Evolutionary conservation across 2,888 invertebrate species (phyloP).

Genomic region (Nemapogon koenigi): DNA sequence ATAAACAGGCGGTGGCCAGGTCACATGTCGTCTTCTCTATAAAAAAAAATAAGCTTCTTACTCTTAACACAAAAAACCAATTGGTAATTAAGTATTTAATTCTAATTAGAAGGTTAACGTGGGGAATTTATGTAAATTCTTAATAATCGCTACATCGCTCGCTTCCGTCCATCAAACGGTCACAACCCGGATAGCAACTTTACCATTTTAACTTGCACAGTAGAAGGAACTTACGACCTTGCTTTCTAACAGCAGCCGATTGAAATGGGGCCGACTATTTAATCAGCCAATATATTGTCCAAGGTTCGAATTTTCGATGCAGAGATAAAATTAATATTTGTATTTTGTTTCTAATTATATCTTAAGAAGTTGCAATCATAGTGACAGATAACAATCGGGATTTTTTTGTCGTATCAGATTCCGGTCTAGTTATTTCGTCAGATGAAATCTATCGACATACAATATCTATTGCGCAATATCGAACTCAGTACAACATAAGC

Average conservation of each 20-base stretch:
- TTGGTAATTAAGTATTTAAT: too few relatives aligned
- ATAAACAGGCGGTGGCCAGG: too few relatives aligned
- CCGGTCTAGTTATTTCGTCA: neutral
- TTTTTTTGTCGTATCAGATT: conserved; percentile 6
- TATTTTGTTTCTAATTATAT: conserved; percentile 8
- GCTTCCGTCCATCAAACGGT: neutral
- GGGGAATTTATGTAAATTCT: too few relatives aligned
- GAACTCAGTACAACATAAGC: too few relatives aligned
- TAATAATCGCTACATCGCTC: conserved; percentile 2
- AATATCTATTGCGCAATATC: too few relatives aligned
- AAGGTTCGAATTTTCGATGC: conserved; percentile 10
- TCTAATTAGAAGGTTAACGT: too few relatives aligned
- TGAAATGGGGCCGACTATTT: conserved; percentile 41
- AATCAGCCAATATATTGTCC: conserved; percentile 31
- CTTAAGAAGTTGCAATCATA: neutral
- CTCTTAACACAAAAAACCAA: too few relatives aligned
- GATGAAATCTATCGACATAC: conserved; percentile 2
- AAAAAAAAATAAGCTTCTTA: too few relatives aligned
- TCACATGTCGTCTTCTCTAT: too few relatives aligned
- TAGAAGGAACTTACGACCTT: conserved; percentile 32
- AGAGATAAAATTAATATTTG: conserved; percentile 11
- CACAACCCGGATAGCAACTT: conserved; percentile 4
- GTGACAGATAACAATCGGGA: conserved; percentile 6
- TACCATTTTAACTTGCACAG: conserved; percentile 1
- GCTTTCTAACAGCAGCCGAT: conserved; percentile 48